phyloP scores from a whole-genome alignment of 2,797 vertebrate genomes.

The Octomys mimax region DNA sequence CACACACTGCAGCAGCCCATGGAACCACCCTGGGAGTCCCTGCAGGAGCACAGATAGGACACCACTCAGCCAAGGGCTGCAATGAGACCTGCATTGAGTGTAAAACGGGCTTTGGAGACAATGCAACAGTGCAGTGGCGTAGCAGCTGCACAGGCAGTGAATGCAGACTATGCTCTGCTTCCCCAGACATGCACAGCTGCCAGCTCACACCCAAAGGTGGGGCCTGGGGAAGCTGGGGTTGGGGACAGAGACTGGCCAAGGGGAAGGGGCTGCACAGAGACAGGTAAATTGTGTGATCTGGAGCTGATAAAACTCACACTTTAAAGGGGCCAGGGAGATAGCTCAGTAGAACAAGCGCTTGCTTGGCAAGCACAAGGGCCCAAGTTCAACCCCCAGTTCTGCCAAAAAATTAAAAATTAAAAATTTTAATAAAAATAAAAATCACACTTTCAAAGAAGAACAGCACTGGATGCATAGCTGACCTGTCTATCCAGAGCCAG shows the following conservation, averaged over 20 bases:
- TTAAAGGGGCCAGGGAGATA: not conserved
- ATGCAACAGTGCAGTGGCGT: no score
- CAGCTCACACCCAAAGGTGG: not conserved
- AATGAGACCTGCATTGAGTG: not conserved
- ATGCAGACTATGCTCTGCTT: not conserved
- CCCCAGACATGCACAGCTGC: no score
- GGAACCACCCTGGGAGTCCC: not conserved
- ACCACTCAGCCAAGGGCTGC: not conserved
- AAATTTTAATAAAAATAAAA: not conserved
- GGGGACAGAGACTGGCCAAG: not conserved
- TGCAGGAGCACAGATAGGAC: not conserved
- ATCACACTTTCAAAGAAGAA: not conserved
- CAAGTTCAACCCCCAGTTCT: no score
- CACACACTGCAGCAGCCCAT: not conserved
- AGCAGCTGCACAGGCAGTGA: not conserved
- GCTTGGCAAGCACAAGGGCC: no score
- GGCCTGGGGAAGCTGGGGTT: accelerated
- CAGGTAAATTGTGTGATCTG: not conserved
- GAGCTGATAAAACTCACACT: not conserved
- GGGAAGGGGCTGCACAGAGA: not conserved
- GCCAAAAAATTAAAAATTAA: no score
- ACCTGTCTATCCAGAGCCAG: not conserved
- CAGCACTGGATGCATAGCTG: not conserved
- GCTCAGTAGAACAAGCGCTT: no score
- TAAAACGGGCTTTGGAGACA: not conserved